phyloP scores from a whole-genome alignment of 2,797 vertebrate species.

The Cossypha dichroa region DNA sequence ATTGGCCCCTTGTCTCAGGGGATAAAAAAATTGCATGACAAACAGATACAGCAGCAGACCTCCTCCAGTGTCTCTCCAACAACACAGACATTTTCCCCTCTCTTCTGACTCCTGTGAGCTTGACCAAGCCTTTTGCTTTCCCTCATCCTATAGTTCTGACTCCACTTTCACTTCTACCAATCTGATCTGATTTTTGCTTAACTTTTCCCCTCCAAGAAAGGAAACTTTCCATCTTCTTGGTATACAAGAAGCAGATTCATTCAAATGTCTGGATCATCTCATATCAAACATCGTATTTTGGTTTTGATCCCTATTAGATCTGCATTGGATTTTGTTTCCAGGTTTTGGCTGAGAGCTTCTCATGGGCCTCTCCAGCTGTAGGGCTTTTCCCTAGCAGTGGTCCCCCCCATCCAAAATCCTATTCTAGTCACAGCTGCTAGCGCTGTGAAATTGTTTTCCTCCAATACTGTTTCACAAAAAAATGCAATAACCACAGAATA shows the following conservation, averaged over 20 bases:
- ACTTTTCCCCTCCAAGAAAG: neutral
- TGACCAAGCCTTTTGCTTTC: neutral
- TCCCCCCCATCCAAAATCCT: neutral
- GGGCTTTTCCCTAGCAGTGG: neutral
- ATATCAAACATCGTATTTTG: neutral
- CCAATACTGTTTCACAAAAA: rapidly evolving
- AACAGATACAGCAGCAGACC: neutral
- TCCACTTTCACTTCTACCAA: neutral
- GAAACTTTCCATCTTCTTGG: neutral
- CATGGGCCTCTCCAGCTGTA: neutral
- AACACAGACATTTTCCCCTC: neutral
- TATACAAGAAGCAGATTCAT: neutral
- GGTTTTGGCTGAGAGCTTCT: neutral
- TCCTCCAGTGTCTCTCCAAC: neutral
- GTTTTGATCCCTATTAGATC: neutral
- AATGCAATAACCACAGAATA: neutral
- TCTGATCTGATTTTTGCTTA: neutral
- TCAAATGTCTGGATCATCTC: neutral
- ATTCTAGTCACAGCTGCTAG: neutral
- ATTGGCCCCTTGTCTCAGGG: neutral
- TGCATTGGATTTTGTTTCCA: rapidly evolving
- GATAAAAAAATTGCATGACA: neutral
- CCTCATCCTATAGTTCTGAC: rapidly evolving
- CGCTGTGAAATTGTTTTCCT: neutral
- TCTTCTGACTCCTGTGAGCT: neutral